Percentiles rank a stretch among this genome's conserved stretches.
phyloP scores from a whole-genome alignment of 2,113 vertebrate genomes.

The Chloroceryle aenea region DNA sequence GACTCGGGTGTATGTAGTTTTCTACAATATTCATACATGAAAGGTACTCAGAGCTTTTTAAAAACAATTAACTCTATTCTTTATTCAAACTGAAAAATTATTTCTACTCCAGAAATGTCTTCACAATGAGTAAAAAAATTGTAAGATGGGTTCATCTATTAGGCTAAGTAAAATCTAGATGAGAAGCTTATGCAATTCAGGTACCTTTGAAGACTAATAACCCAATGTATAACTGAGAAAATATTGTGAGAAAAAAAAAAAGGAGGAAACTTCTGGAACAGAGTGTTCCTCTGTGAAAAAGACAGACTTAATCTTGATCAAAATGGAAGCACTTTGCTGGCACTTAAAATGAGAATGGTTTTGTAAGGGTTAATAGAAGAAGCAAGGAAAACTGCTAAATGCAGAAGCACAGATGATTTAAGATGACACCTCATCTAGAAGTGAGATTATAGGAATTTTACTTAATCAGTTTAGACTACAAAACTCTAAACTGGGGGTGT shows the following conservation, averaged over 20 bases:
- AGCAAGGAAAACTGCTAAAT: background rate
- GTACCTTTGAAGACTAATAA: background rate
- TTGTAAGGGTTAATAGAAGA: background rate
- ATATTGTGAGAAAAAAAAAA: background rate
- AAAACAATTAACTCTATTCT: background rate
- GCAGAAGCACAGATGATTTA: background rate
- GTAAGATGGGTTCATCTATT: background rate
- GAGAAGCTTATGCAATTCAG: background rate
- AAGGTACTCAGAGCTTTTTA: background rate
- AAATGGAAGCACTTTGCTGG: background rate
- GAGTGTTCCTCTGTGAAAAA: background rate
- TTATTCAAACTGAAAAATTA: background rate
- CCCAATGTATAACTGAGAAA: background rate
- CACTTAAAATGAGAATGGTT: background rate
- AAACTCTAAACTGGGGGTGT: background rate
- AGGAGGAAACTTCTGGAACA: background rate
- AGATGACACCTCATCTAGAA: background rate
- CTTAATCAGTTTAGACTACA: background rate
- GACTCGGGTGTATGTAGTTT: background rate
- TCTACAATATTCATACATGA: background rate
- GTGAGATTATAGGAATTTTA: background rate
- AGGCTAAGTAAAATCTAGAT: background rate
- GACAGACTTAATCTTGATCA: background rate
- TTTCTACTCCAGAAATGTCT: background rate
- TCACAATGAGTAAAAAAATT: background rate